These are phyloP conservation scores for Acleris laterana DNA, from an alignment of 2,888 invertebrate species.

Conservation along the genomic window DNA sequence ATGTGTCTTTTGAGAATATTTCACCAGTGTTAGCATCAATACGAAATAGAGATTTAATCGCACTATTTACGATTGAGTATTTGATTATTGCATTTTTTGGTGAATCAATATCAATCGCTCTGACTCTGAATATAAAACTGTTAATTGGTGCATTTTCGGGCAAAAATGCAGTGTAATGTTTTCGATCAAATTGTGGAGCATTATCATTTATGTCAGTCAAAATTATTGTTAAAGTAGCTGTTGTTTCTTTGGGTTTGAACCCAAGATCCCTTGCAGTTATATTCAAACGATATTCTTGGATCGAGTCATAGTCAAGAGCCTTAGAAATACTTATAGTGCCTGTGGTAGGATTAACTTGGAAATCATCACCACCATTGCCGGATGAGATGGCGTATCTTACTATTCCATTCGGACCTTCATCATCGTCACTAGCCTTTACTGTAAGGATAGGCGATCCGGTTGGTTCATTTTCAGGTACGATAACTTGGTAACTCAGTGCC, in stretches of 20 bases:
- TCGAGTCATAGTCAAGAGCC: slow-evolving; percentile 93
- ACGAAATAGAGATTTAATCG: slow-evolving; percentile 89
- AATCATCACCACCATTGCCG: slow-evolving; percentile 92
- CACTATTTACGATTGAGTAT: slow-evolving; percentile 92
- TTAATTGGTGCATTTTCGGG: slow-evolving; percentile 92
- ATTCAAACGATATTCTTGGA: slow-evolving; percentile 93
- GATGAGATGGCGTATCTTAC: slow-evolving; percentile 92
- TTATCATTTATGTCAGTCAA: slow-evolving; percentile 97
- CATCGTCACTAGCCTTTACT: slow-evolving; percentile 93
- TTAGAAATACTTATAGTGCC: slow-evolving; percentile 92
- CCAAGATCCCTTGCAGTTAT: slow-evolving; percentile 95
- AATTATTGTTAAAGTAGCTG: slow-evolving; percentile 92
- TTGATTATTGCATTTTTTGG: slow-evolving; percentile 93
- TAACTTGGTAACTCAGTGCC: slow-evolving; percentile 93
- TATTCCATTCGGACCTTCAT: slow-evolving; percentile 95
- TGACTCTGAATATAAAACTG: slow-evolving; percentile 89
- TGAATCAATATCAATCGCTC: slow-evolving; percentile 93
- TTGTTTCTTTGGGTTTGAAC: slow-evolving; percentile 90
- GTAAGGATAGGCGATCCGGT: slow-evolving; percentile 93
- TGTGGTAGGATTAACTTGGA: slow-evolving; percentile 89
- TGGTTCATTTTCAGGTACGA: slow-evolving; percentile 95
- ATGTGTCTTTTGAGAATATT: slow-evolving; percentile 89
- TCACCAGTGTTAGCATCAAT: slow-evolving; percentile 91
- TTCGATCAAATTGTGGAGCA: slow-evolving; percentile 92
- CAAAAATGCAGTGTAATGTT: slow-evolving; percentile 90